These are phyloP conservation scores for Drosophila phalerata DNA, from an alignment of 2,888 invertebrate species.

Conservation along the genomic window DNA sequence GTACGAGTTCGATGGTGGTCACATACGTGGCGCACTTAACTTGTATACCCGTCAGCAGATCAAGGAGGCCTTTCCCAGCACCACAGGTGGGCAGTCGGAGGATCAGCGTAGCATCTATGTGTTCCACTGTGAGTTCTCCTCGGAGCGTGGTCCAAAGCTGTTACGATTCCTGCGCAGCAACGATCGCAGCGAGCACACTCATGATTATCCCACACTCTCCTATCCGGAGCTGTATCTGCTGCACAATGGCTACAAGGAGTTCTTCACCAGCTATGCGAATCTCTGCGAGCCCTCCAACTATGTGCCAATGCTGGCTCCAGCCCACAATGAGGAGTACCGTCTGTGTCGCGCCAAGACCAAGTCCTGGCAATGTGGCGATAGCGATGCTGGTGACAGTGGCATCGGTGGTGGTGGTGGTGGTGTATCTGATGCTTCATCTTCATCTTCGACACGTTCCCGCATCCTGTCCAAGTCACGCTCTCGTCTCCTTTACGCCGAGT, in stretches of 20 bases:
- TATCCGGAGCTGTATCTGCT: slow-evolving; percentile 98
- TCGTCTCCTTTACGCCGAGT: slow-evolving; percentile 81
- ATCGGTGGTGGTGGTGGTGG: slow-evolving; percentile 48
- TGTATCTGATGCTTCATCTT: background rate
- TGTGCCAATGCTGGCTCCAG: slow-evolving; percentile 94
- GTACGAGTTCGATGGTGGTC: slow-evolving; percentile 97
- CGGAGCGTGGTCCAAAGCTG: slow-evolving; percentile 97
- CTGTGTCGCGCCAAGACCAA: slow-evolving; percentile 92
- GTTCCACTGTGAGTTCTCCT: slow-evolving; percentile 99
- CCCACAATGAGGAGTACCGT: slow-evolving; percentile 89
- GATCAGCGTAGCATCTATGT: slow-evolving; percentile 91
- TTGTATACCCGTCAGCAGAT: slow-evolving; percentile 92
- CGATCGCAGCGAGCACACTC: slow-evolving; percentile 93
- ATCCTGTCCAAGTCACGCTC: slow-evolving; percentile 83
- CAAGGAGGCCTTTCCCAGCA: slow-evolving; percentile 86
- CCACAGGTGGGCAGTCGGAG: slow-evolving; percentile 27
- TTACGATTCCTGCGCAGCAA: slow-evolving; percentile 93
- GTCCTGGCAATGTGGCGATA: slow-evolving; percentile 88
- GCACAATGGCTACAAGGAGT: slow-evolving; percentile 95
- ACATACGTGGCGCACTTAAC: slow-evolving; percentile 93
- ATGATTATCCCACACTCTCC: slow-evolving; percentile 93
- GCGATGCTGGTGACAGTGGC: slow-evolving; percentile 84
- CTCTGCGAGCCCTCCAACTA: slow-evolving; percentile 91
- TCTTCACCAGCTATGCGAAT: slow-evolving; percentile 89
- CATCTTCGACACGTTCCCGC: slow-evolving; percentile 59